Evolutionary conservation across 1,140 invertebrate genomes (phyloP).

Genomic region (Oppia nitens): DNA sequence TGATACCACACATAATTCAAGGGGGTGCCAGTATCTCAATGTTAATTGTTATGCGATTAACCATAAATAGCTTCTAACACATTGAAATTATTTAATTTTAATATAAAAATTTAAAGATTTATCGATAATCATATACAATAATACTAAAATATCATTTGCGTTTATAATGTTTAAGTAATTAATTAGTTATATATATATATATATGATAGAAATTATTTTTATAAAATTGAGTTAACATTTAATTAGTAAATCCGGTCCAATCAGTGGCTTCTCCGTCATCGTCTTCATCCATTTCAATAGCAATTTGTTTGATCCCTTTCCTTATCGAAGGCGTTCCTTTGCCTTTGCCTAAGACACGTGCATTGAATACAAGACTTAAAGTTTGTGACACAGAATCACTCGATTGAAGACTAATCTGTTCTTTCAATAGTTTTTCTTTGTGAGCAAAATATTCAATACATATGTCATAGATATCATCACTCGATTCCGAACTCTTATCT

Average conservation of each 20-base stretch:
- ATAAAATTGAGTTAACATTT: no score
- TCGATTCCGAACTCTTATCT: not conserved
- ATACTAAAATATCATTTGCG: not conserved
- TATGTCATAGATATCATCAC: not conserved
- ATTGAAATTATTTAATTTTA: no score
- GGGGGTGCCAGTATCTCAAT: no score
- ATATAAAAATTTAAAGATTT: not conserved
- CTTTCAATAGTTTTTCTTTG: conserved; percentile 13
- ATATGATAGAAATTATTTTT: no score
- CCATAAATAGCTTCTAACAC: no score
- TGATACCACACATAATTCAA: no score
- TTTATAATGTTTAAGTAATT: not conserved
- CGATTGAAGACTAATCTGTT: conserved; percentile 3
- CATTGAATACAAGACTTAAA: conserved; percentile 9
- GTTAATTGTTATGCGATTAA: no score
- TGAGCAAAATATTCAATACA: conserved; percentile 9
- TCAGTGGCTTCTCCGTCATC: not conserved
- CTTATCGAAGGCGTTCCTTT: conserved; percentile 8
- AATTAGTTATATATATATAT: not conserved
- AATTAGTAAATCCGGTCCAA: conserved; percentile 2
- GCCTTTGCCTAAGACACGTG: conserved; percentile 13
- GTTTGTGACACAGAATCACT: not conserved
- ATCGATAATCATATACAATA: no score
- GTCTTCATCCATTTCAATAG: conserved; percentile 11
- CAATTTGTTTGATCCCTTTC: not conserved